Base-by-base conservation (phyloP, 1,140 invertebrate genomes). In the Gerris buenoi region DNA sequence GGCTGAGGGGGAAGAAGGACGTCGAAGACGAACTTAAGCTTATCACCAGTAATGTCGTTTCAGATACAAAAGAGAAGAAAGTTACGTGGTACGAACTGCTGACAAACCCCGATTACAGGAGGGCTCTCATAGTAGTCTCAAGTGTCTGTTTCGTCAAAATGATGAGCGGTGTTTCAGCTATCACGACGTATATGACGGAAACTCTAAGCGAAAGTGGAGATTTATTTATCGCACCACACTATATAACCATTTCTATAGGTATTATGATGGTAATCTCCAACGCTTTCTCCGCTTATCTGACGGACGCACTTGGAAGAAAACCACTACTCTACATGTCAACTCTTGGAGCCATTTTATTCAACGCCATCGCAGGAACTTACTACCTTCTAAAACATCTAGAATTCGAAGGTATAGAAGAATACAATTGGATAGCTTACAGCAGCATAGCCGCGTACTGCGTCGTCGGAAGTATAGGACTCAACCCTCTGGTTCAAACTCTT, bases 131-230 rank as follows among this genome's bases (percentile, higher is more conserved):
- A 25, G 67, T 71, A 1, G 64, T 71, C 1, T 67, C 67, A 26
- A 25, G 25, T n/a, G 66, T 69, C 1, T 66, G 66, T 18, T 25
- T 66, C 14, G 65, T 68, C 28, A 69, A 71, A 28, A 68, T 69
- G 46, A 59, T 71, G 46, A 70, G 62, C 27, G 70, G 70, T 0
- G 66, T 69, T n/a, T 60, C 69, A 13, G 70, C 62, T n/a, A 66
- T 71, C 3, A 57, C 69, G 25, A 27, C 65, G 2, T 71, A 69
- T 59, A 79, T 69, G 77, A 80, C 69, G 70, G 77, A 2, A 76
- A 78, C 5, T 71, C 76, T 56, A 81, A 81, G 65, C 78, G 81
- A 69, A 71, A 77, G 67, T 72, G 71, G 64, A 76, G 79, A 65
- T 76, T 78, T 27, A 68, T 18, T 67, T 0, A 3, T 68, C 2